Conservation (phyloP, 2,888 invertebrate genomes). For the Sarcophaga rosellei region DNA sequence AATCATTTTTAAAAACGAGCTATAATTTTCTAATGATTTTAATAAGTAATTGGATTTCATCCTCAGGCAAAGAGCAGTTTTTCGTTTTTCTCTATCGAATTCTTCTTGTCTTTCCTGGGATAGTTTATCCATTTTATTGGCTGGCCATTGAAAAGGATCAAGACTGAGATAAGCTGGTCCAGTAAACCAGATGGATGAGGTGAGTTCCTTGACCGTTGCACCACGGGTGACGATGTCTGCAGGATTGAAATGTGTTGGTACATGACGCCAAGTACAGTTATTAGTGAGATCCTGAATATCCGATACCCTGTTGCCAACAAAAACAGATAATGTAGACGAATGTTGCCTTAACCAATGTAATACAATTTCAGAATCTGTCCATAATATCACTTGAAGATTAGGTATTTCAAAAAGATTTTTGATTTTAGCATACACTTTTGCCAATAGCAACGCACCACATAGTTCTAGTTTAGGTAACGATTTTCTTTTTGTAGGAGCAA, state of each 20-base stretch:
- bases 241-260: constrained; percentile 56
- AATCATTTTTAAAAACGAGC: too few relatives aligned
- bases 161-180: constrained; percentile 50
- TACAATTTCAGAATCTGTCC: constrained; percentile 64
- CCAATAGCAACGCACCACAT: too few relatives aligned
- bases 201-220: constrained; percentile 45
- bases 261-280: constrained; percentile 54
- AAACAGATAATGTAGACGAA: constrained; percentile 47
- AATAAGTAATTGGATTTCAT: too few relatives aligned
- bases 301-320: neutral
- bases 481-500: constrained; percentile 9
- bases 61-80: too few relatives aligned
- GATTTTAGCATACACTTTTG: neutral
- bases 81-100: too few relatives aligned
- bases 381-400: constrained; percentile 7
- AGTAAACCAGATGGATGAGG: constrained; percentile 50
- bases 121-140: neutral
- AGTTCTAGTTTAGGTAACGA: neutral
- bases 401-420: neutral
- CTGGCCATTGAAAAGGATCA: constrained; percentile 29
- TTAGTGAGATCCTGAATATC: constrained; percentile 55
- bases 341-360: constrained; percentile 59
- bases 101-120: neutral
- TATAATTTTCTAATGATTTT: too few relatives aligned
- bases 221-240: constrained; percentile 62